Conservation (phyloP, 2,888 invertebrate genomes). For the Epirrhoe alternata region DNA sequence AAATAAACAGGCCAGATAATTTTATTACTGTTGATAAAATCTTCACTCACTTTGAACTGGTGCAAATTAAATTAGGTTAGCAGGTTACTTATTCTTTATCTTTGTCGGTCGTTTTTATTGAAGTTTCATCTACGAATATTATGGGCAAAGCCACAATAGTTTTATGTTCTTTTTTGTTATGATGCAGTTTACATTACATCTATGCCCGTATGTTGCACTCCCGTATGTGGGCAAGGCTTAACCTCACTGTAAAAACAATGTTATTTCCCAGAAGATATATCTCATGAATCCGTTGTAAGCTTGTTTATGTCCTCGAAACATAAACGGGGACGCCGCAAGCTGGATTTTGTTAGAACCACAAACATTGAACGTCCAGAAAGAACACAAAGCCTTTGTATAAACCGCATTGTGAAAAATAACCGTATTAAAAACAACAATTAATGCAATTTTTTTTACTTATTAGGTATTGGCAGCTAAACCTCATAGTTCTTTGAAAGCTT, state of each 20-base stretch:
- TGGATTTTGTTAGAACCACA: slow-evolving; percentile 52
- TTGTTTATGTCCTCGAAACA: slow-evolving; percentile 51
- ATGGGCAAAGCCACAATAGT: neutral
- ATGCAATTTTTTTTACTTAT: slow-evolving; percentile 27
- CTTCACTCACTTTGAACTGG: neutral
- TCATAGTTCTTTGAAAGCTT: neutral
- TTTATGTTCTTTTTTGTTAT: neutral
- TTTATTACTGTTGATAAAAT: slow-evolving; percentile 1
- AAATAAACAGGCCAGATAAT: slow-evolving; percentile 7
- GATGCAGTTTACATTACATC: slow-evolving; percentile 1
- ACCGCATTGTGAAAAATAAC: slow-evolving; percentile 31
- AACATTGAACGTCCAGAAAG: slow-evolving; percentile 47
- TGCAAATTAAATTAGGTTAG: neutral
- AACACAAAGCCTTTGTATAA: slow-evolving; percentile 42
- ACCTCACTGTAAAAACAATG: slow-evolving; percentile 43
- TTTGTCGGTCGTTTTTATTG: neutral
- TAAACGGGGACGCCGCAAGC: slow-evolving; percentile 47
- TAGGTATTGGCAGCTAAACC: slow-evolving; percentile 3
- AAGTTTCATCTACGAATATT: neutral
- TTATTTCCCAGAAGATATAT: slow-evolving; percentile 31
- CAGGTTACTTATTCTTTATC: neutral
- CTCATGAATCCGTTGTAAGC: slow-evolving; percentile 50
- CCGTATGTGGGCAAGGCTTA: slow-evolving; percentile 34
- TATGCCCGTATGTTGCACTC: slow-evolving; percentile 1
- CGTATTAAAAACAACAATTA: slow-evolving; percentile 19